Base-by-base conservation (phyloP, 2,888 invertebrate species). In the Aporophyla nigra region DNA sequence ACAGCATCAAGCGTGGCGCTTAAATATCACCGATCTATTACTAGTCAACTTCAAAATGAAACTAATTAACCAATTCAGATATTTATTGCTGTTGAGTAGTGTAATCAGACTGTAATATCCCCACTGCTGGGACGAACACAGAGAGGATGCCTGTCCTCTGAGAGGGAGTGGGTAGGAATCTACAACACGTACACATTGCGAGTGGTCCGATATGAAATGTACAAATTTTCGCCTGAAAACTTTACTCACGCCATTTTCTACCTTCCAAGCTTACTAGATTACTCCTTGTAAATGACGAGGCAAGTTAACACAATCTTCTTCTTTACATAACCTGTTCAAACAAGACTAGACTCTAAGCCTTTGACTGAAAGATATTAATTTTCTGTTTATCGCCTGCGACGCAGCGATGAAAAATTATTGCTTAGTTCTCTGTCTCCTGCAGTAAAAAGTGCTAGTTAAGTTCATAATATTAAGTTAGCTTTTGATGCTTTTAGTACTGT, bases 371-470 rank as follows among this genome's bases (percentile, higher is more conserved):
- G 69, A 59, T 76, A 81, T 83, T 85, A 76, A 76, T 83, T 59
- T 70, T 33, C 53, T 9, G 19, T 71, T 81, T 83, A 83, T 83
- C 82, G n/a, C n/a, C 24, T 10, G 56, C 24, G 69, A 65, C 61
- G 61, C 67, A 66, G 71, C 49, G 49, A 72, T 70, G 85, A 84
- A 84, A 80, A 70, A 75, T 62, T n/a, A 78, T 65, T 49, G 33
- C 54, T 51, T 46, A 51, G 21, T 33, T 14, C 54, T 43, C n/a
- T 24, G 74, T 71, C 54, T 65, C 16, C 59, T 43, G 33, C 14
- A 12, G 70, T 56, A 80, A 85, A 83, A 85, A 83, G 56, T 56
- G 71, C 75, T 83, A 61, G 77, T 85, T 79, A 66, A 54, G 40
- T 61, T 85, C 16, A 63, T 71, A 78, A 73, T 75, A 84, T 80